These are phyloP conservation scores for Paratrypauchen microcephalus DNA, from an alignment of 2,797 vertebrate species.

Conservation along the genomic window DNA sequence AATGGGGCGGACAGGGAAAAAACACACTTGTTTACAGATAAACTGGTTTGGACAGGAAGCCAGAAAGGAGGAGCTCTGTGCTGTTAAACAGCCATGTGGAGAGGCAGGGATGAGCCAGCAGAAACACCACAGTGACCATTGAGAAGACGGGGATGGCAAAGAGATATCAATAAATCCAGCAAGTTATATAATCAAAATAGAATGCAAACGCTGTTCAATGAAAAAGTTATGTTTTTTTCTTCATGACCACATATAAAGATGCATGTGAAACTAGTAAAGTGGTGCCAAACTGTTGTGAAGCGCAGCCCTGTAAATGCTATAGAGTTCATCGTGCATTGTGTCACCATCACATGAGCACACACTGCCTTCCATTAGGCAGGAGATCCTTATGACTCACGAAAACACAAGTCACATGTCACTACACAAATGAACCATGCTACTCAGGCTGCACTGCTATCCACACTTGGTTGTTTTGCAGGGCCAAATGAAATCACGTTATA, in stretches of 20 bases:
- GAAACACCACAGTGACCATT: conserved; percentile 67
- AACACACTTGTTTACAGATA: conserved; percentile 81
- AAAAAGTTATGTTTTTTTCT: conserved; percentile 11
- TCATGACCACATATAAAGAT: conserved; percentile 45
- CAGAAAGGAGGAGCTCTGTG: conserved; percentile 76
- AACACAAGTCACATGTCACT: conserved; percentile 81
- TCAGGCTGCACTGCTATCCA: conserved; percentile 65
- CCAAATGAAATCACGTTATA: conserved; percentile 75
- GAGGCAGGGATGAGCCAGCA: conserved; percentile 75
- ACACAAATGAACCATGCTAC: conserved; percentile 76
- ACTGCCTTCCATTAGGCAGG: conserved; percentile 78
- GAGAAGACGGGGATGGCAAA: conserved; percentile 58
- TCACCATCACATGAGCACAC: conserved; percentile 78
- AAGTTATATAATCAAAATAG: conserved; percentile 1
- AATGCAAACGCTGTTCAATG: background rate
- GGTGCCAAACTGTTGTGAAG: conserved; percentile 61
- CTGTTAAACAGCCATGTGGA: conserved; percentile 77
- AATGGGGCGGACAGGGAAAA: conserved; percentile 71
- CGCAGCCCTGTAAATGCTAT: conserved; percentile 64
- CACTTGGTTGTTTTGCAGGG: conserved; percentile 57
- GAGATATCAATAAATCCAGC: conserved; percentile 4
- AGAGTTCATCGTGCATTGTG: conserved; percentile 73
- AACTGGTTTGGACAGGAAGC: conserved; percentile 82
- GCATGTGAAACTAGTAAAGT: conserved; percentile 38
- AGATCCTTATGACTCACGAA: conserved; percentile 80